Evolutionary conservation across 1,140 invertebrate genomes (phyloP).

Genomic region (Gonioctena quinquepunctata): DNA sequence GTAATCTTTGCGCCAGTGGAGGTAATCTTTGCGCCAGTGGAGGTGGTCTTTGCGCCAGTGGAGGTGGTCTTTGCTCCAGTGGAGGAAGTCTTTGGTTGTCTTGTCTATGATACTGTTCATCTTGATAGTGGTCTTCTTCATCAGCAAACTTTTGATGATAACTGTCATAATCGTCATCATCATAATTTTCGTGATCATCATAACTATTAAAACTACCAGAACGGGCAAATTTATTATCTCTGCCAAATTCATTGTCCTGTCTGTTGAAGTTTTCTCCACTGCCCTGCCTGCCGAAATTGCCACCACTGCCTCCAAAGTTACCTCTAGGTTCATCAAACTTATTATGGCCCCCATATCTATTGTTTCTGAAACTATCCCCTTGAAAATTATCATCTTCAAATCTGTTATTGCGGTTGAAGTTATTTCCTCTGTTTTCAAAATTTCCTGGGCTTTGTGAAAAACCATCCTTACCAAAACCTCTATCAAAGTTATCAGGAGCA

Average conservation of each 20-base stretch:
- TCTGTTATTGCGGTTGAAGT: conserved; percentile 17
- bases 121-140: conserved; percentile 7
- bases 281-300: neutral
- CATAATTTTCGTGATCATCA: conserved; percentile 15
- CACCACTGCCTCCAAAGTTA: neutral
- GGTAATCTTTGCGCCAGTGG: no score
- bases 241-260: neutral
- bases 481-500: neutral
- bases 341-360: neutral
- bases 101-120: neutral
- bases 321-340: conserved; percentile 5
- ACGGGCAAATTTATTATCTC: neutral
- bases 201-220: neutral
- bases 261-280: neutral
- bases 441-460: neutral
- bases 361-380: conserved; percentile 7
- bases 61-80: neutral
- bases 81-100: neutral
- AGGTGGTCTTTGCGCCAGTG: no score
- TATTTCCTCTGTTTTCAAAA: conserved; percentile 2
- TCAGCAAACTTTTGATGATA: conserved; percentile 34
- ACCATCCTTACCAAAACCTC: neutral
- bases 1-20: no score
- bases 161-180: conserved; percentile 31
- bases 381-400: conserved; percentile 21